Evolutionary conservation across 1,140 invertebrate genomes (phyloP).

Genomic region (Maniola jurtina): DNA sequence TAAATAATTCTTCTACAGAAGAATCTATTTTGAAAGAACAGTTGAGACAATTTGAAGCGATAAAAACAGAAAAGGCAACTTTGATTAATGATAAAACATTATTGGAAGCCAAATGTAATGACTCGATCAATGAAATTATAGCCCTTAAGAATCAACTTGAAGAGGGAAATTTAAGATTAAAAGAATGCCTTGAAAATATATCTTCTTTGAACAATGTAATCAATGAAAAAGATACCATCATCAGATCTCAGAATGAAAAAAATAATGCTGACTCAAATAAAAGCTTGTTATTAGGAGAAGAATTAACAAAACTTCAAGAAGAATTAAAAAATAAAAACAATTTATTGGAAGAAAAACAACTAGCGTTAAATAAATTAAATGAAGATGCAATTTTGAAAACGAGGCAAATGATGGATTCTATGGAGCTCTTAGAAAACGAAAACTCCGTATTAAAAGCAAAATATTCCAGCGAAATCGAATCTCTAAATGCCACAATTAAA

Average conservation of each 20-base stretch:
- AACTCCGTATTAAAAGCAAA: constrained; percentile 57
- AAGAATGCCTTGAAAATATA: constrained; percentile 45
- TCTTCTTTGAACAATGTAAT: constrained; percentile 50
- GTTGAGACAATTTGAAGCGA: constrained; percentile 52
- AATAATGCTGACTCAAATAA: constrained; percentile 64
- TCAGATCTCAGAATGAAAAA: constrained; percentile 75
- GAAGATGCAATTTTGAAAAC: constrained; percentile 49
- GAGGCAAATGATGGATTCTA: constrained; percentile 46
- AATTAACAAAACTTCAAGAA: constrained; percentile 51
- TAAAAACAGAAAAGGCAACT: constrained; percentile 56
- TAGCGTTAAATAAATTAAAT: constrained; percentile 46
- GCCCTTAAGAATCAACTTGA: constrained; percentile 65
- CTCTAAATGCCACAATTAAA: constrained; percentile 76
- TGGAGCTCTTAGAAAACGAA: constrained; percentile 53
- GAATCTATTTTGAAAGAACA: constrained; percentile 68
- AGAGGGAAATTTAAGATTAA: constrained; percentile 41
- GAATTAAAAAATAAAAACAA: constrained; percentile 48
- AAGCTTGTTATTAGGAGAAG: constrained; percentile 50
- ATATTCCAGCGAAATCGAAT: constrained; percentile 57
- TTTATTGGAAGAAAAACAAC: constrained; percentile 50
- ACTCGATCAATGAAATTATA: constrained; percentile 63
- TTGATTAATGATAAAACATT: constrained; percentile 55
- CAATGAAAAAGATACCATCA: constrained; percentile 65
- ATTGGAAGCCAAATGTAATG: constrained; percentile 56
- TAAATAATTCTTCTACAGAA: constrained; percentile 65